Evolutionary conservation across 2,888 invertebrate species (phyloP).

Genomic region (Lycaena phlaeas): DNA sequence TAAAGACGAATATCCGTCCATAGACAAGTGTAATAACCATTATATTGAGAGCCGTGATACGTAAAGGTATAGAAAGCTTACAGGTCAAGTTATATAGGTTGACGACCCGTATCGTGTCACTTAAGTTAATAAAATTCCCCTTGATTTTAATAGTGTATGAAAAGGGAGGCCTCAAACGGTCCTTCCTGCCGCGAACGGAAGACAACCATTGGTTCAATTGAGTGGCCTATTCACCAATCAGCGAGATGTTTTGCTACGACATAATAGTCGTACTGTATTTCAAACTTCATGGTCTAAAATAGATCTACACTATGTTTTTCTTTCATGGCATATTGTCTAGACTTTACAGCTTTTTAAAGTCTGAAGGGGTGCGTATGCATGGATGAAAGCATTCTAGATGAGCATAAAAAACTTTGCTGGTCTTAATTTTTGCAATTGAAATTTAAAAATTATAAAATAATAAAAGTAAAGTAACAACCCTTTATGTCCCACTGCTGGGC

Average conservation of each 20-base stretch:
- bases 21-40: constrained; percentile 38
- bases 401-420: too few relatives aligned
- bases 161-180: constrained; percentile 57
- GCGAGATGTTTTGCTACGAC: constrained; percentile 24
- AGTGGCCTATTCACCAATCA: constrained; percentile 63
- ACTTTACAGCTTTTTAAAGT: too few relatives aligned
- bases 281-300: constrained; percentile 8
- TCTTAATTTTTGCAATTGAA: too few relatives aligned
- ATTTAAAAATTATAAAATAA: too few relatives aligned
- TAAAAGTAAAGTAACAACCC: too few relatives aligned
- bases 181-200: constrained; percentile 65
- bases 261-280: too few relatives aligned
- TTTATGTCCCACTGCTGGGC: too few relatives aligned
- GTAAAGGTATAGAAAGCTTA: constrained; percentile 18
- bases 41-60: constrained; percentile 19
- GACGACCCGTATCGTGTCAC: constrained; percentile 64
- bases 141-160: constrained; percentile 67
- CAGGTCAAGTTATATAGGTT: constrained; percentile 36
- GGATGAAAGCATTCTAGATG: too few relatives aligned
- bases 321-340: too few relatives aligned
- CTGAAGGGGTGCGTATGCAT: too few relatives aligned
- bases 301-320: too few relatives aligned
- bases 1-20: constrained; percentile 54
- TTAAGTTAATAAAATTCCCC: constrained; percentile 70
- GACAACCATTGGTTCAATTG: constrained; percentile 70